Percentiles rank a stretch among this genome's conserved stretches.
phyloP scores from a whole-genome alignment of 2,888 invertebrate genomes.

The Leptinotarsa haldemani region DNA sequence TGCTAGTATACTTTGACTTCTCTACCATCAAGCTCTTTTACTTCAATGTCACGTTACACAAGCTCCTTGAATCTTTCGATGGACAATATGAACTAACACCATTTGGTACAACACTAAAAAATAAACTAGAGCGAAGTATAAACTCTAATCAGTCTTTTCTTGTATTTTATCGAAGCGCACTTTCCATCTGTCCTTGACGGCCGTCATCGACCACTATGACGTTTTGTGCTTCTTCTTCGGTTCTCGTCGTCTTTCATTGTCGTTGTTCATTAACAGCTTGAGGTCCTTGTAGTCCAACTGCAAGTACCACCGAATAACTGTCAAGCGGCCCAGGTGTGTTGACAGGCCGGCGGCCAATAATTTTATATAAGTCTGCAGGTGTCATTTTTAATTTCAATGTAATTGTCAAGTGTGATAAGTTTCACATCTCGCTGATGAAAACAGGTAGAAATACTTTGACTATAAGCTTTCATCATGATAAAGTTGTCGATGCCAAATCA shows the following conservation, averaged over 20 bases:
- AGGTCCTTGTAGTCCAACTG: slow-evolving; percentile 78
- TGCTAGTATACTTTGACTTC: not conserved
- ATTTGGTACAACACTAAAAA: slow-evolving; percentile 16
- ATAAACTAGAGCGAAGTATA: slow-evolving; percentile 28
- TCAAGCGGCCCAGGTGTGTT: slow-evolving; percentile 59
- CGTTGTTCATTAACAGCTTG: slow-evolving; percentile 71
- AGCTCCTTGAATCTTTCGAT: not conserved
- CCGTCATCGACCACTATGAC: slow-evolving; percentile 68
- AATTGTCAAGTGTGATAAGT: not conserved
- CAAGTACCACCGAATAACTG: slow-evolving; percentile 64
- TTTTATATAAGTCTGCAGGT: slow-evolving; percentile 62
- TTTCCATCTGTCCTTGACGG: slow-evolving; percentile 55
- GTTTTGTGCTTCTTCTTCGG: slow-evolving; percentile 78
- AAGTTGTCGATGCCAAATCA: not conserved
- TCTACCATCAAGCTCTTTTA: not conserved
- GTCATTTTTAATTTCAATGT: slow-evolving; percentile 41
- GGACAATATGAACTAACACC: not conserved
- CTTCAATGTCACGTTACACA: not conserved
- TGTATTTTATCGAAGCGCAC: slow-evolving; percentile 54
- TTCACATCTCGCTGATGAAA: not conserved
- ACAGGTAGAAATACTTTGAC: not conserved
- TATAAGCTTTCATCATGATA: not conserved
- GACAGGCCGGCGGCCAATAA: slow-evolving; percentile 61
- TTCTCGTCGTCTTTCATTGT: slow-evolving; percentile 68
- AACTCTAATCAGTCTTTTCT: slow-evolving; percentile 58